Percentiles rank a stretch among this genome's conserved stretches.
Evolutionary conservation across 2,797 vertebrate genomes (phyloP).

Genomic region (Karalla daura): DNA sequence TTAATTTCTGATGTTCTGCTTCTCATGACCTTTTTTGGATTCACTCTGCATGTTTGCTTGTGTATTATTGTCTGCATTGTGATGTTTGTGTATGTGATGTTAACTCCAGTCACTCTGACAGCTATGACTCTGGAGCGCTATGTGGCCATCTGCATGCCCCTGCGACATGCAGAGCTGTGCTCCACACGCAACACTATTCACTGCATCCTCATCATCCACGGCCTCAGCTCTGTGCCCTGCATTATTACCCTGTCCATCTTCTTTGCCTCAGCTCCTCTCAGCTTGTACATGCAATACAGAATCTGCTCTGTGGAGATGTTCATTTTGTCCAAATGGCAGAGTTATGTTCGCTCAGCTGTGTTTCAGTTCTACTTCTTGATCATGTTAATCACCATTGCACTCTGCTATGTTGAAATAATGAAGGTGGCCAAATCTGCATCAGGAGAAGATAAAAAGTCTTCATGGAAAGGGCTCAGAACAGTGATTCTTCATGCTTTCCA

Average conservation of each 20-base stretch:
- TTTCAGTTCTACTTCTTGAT: constrained; percentile 58
- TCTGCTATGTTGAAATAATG: constrained; percentile 62
- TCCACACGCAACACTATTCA: constrained; percentile 12
- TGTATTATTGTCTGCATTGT: constrained; percentile 47
- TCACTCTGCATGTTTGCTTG: constrained; percentile 33
- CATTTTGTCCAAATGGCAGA: constrained; percentile 39
- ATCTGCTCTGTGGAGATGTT: constrained; percentile 41
- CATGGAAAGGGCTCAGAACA: constrained; percentile 52
- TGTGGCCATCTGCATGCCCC: constrained; percentile 75
- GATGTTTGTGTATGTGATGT: not conserved
- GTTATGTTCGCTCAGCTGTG: constrained; percentile 35
- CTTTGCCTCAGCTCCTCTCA: not conserved
- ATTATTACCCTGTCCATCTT: constrained; percentile 22
- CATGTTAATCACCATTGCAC: constrained; percentile 47
- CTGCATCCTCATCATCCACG: constrained; percentile 56
- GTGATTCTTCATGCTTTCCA: constrained; percentile 67
- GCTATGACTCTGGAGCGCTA: constrained; percentile 78
- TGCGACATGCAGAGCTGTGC: constrained; percentile 65
- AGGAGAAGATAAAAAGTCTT: constrained; percentile 54
- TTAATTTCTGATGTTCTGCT: constrained; percentile 53
- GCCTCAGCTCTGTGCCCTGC: constrained; percentile 50
- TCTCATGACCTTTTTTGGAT: constrained; percentile 3
- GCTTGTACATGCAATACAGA: not conserved
- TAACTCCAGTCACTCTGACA: constrained; percentile 69
- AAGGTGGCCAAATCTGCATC: constrained; percentile 59